Conservation (phyloP, 2,888 invertebrate genomes). For the Lasioglossum vierecki region DNA sequence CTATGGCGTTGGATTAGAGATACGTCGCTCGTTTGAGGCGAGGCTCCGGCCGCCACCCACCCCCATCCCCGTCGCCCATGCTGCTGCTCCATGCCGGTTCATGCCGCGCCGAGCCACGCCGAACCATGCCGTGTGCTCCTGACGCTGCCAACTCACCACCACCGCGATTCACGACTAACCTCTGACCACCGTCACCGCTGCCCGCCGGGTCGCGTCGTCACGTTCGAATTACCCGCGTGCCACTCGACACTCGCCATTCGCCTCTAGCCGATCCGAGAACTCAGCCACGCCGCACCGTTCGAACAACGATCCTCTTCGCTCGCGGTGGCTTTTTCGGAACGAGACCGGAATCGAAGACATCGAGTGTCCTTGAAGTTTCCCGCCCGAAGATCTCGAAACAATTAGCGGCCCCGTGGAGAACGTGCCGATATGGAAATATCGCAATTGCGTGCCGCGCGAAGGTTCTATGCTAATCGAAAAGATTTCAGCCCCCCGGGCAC, state of each 20-base stretch:
- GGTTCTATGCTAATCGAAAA: slow-evolving; percentile 3
- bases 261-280: slow-evolving; percentile 7
- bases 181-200: slow-evolving; percentile 44
- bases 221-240: slow-evolving; percentile 70
- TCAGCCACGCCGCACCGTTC: neutral
- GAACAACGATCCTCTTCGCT: neutral
- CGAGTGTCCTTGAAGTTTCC: neutral
- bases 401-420: neutral
- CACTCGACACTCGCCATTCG: slow-evolving; percentile 32
- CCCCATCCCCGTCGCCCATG: slow-evolving; percentile 6
- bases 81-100: neutral
- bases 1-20: slow-evolving; percentile 82
- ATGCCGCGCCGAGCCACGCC: neutral
- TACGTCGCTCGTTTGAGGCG: slow-evolving; percentile 81
- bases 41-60: slow-evolving; percentile 43
- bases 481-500: neutral
- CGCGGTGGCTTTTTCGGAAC: slow-evolving; percentile 32
- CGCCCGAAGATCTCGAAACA: neutral
- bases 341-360: neutral
- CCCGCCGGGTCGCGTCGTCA: slow-evolving; percentile 54
- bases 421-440: neutral
- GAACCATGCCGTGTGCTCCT: slow-evolving; percentile 35
- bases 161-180: slow-evolving; percentile 58
- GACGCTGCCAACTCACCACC: slow-evolving; percentile 64
- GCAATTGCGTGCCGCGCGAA: too few species aligned